Percentiles rank a stretch among this genome's conserved stretches.
phyloP scores from a whole-genome alignment of 2,888 invertebrate genomes.

The Coremacera marginata region DNA sequence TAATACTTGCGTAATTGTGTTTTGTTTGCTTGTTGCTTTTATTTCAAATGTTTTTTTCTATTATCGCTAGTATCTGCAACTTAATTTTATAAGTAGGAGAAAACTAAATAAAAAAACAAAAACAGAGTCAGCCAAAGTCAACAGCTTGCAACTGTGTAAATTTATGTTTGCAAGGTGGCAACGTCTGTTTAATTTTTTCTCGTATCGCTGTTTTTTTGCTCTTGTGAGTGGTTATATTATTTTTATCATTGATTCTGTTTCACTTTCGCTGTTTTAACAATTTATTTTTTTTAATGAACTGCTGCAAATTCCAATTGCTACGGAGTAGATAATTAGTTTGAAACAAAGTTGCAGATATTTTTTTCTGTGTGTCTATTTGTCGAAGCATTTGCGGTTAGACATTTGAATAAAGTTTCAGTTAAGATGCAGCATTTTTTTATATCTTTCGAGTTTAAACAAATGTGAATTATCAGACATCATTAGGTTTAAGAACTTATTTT shows the following conservation, averaged over 20 bases:
- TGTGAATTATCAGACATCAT: no score
- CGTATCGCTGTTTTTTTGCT: neutral
- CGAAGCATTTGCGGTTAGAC: neutral
- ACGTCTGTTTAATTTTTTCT: neutral
- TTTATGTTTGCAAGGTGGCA: neutral
- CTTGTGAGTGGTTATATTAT: neutral
- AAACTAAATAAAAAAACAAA: neutral
- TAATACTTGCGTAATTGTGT: neutral
- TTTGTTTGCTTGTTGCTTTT: neutral
- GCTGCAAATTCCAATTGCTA: neutral
- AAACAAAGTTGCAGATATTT: neutral
- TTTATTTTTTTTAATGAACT: neutral
- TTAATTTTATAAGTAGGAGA: neutral
- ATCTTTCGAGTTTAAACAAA: no score
- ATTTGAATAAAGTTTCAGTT: neutral
- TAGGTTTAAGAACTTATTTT: no score
- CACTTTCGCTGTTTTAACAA: neutral
- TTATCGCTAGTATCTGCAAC: neutral
- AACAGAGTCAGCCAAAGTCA: slow-evolving; percentile 13
- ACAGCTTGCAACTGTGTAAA: slow-evolving; percentile 30
- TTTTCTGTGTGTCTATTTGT: neutral
- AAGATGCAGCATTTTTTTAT: no score
- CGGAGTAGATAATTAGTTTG: neutral
- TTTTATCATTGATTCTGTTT: neutral
- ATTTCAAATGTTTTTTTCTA: neutral